Percentiles rank a stretch among this genome's conserved stretches.
phyloP scores from a whole-genome alignment of 2,888 invertebrate genomes.

The Cabera pusaria region DNA sequence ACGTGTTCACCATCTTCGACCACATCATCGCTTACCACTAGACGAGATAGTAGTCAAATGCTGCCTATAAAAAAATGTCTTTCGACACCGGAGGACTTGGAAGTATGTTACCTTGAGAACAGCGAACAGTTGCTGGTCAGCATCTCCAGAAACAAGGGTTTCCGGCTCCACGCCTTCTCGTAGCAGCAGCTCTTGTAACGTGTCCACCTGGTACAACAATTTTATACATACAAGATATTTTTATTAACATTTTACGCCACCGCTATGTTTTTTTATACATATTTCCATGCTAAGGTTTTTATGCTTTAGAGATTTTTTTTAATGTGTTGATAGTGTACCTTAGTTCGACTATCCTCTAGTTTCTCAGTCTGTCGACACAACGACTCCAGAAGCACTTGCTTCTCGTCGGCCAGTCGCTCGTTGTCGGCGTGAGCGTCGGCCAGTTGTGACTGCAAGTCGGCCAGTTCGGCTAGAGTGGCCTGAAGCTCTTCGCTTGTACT shows the following conservation, averaged over 20 bases:
- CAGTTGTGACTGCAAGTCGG: slow-evolving; percentile 94
- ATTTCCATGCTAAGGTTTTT: no score
- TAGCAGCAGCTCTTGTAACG: slow-evolving; percentile 90
- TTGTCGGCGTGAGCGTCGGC: slow-evolving; percentile 94
- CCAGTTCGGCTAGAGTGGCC: slow-evolving; percentile 95
- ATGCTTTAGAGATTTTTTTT: not conserved
- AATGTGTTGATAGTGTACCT: slow-evolving; percentile 53
- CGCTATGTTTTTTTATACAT: no score
- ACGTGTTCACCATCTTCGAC: no score
- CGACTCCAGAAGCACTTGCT: slow-evolving; percentile 94
- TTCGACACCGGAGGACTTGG: no score
- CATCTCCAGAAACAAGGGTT: slow-evolving; percentile 86
- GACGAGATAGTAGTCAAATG: no score
- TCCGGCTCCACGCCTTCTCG: slow-evolving; percentile 88
- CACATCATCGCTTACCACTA: no score
- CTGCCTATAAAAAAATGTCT: no score
- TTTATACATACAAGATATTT: no score
- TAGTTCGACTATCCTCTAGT: slow-evolving; percentile 92
- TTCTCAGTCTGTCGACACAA: slow-evolving; percentile 96
- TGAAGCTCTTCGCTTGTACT: slow-evolving; percentile 96
- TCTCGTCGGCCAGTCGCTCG: slow-evolving; percentile 93
- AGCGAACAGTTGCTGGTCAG: slow-evolving; percentile 92
- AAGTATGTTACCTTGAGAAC: slow-evolving; percentile 92
- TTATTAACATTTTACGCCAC: no score
- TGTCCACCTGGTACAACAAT: slow-evolving; percentile 88